These are phyloP conservation scores for Plagodis dolabraria DNA, from an alignment of 2,888 invertebrate species.

Conservation along the genomic window DNA sequence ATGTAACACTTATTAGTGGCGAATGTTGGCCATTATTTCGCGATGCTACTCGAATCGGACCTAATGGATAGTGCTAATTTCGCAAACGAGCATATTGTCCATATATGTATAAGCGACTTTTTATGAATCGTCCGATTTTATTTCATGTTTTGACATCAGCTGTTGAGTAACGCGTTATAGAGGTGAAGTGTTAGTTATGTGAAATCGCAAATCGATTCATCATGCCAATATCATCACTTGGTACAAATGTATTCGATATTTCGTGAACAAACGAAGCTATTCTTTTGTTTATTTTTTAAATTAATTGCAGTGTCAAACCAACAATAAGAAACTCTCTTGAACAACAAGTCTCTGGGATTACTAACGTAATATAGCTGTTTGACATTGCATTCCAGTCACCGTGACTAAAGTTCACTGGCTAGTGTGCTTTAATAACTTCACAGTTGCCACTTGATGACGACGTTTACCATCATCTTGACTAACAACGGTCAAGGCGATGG, in stretches of 20 bases:
- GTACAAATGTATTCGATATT: too few relatives aligned
- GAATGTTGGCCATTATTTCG: conserved; percentile 55
- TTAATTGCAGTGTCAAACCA: too few relatives aligned
- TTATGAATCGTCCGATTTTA: conserved; percentile 23
- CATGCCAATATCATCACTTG: neutral
- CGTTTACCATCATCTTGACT: neutral
- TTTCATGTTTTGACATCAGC: conserved; percentile 18
- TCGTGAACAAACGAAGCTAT: too few relatives aligned
- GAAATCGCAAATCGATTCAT: neutral
- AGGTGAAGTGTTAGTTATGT: neutral
- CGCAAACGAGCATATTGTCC: conserved; percentile 34
- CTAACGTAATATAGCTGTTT: too few relatives aligned
- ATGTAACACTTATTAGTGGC: conserved; percentile 62
- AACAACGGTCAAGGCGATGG: neutral
- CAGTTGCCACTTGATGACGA: too few relatives aligned
- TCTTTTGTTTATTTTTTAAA: too few relatives aligned
- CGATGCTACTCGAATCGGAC: conserved; percentile 47
- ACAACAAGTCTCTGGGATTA: too few relatives aligned
- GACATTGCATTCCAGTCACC: too few relatives aligned
- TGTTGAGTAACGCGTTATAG: conserved; percentile 7
- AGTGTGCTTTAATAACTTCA: too few relatives aligned
- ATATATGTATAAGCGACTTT: conserved; percentile 20
- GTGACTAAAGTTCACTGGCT: too few relatives aligned
- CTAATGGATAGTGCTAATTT: conserved; percentile 43
- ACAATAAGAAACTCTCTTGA: too few relatives aligned